Conservation (phyloP, 2,797 vertebrate species). For the Crenichthys baileyi region DNA sequence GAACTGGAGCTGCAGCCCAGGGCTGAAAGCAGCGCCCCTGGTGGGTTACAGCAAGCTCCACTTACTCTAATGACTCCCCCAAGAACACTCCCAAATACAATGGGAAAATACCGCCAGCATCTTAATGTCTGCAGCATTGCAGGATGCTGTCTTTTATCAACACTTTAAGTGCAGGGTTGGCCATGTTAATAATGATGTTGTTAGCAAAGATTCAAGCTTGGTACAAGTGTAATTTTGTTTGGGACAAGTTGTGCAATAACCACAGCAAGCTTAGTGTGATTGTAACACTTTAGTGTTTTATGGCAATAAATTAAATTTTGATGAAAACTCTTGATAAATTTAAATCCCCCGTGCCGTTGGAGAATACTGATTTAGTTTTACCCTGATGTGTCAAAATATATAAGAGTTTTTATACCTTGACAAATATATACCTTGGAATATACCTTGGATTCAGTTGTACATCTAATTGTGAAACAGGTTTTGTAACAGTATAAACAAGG, state of each 20-base stretch:
- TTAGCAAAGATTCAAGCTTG: background rate
- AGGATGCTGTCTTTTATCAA: background rate
- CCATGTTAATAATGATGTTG: background rate
- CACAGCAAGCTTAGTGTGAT: background rate
- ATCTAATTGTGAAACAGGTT: too few relatives aligned
- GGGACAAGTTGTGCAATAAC: background rate
- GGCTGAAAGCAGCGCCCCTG: slow-evolving; percentile 1
- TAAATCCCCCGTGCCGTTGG: background rate
- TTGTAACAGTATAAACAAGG: too few relatives aligned
- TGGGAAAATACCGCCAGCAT: background rate
- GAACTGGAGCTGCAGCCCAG: background rate
- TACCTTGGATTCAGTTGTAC: too few relatives aligned
- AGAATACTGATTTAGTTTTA: background rate
- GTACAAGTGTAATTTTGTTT: background rate
- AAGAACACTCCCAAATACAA: background rate
- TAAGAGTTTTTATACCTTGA: background rate
- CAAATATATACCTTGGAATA: too few relatives aligned
- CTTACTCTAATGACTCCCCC: background rate
- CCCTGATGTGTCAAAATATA: background rate
- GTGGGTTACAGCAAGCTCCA: background rate
- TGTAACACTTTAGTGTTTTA: background rate
- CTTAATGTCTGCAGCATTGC: slow-evolving; percentile 1
- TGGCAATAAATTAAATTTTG: background rate
- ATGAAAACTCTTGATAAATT: background rate
- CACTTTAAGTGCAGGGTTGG: background rate